Conservation (phyloP, 2,797 vertebrate genomes). For the Paramormyrops hopkinsi region DNA sequence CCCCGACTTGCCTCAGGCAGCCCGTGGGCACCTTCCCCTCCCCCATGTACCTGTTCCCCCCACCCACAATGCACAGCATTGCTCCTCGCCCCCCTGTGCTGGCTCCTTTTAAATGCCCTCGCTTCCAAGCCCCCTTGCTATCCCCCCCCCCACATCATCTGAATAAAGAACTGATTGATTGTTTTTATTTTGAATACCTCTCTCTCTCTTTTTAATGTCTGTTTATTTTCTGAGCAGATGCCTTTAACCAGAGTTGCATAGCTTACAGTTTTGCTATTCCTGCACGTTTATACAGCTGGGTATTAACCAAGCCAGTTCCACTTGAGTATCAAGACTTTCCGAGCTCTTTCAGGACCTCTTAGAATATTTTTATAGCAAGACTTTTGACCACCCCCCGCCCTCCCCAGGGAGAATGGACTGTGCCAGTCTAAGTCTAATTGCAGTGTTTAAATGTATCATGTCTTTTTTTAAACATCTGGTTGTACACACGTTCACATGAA, state of each 20-base stretch:
- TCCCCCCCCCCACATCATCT: neutral
- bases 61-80: neutral
- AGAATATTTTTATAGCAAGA: constrained; percentile 8
- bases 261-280: constrained; percentile 4
- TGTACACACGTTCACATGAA: neutral
- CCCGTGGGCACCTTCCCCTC: constrained; percentile 46
- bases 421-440: neutral
- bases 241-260: neutral
- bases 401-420: neutral
- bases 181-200: neutral
- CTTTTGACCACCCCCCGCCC: neutral
- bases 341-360: neutral
- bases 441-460: neutral
- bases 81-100: neutral
- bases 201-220: neutral
- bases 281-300: neutral
- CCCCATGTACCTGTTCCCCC: constrained; percentile 42
- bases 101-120: neutral
- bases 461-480: neutral
- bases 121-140: neutral
- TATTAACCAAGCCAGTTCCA: neutral
- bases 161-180: neutral
- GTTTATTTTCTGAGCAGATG: constrained; percentile 4
- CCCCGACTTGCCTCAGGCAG: constrained; percentile 52
- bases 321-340: neutral